Evolutionary conservation across 2,888 invertebrate species (phyloP).

Genomic region (Calliopum simillimum): DNA sequence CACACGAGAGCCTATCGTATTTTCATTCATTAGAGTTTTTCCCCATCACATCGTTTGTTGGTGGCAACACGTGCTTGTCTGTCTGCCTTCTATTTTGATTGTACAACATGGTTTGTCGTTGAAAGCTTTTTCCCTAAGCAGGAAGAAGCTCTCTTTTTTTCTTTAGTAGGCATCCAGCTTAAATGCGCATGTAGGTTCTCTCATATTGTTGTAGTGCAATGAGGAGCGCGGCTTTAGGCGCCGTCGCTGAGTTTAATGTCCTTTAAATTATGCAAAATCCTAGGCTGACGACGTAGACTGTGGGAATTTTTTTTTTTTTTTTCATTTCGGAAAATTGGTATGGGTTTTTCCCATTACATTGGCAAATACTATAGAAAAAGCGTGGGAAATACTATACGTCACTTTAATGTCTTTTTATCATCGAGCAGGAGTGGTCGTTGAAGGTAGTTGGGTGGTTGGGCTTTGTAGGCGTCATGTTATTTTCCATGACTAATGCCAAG

Average conservation of each 20-base stretch:
- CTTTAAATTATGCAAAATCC: neutral
- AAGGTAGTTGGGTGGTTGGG: constrained; percentile 40
- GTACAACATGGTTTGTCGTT: too few species aligned
- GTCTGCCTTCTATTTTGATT: too few species aligned
- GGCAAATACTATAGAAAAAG: constrained; percentile 33
- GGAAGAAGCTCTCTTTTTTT: neutral
- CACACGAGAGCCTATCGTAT: constrained; percentile 1
- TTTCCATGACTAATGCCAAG: constrained; percentile 56
- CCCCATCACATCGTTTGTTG: too few species aligned
- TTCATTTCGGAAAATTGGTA: neutral
- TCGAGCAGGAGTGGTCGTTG: constrained; percentile 19
- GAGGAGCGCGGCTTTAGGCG: neutral
- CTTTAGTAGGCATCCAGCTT: constrained; percentile 5
- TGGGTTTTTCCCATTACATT: neutral
- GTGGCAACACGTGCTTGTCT: too few species aligned
- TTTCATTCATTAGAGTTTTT: constrained; percentile 21
- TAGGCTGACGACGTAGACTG: neutral
- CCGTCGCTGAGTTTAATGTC: constrained; percentile 14
- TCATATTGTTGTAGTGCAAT: neutral
- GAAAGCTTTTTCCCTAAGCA: neutral
- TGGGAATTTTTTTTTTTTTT: neutral
- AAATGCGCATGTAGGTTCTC: constrained; percentile 41
- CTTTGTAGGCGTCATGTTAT: constrained; percentile 34
- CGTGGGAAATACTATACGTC: constrained; percentile 45
- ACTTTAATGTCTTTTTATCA: constrained; percentile 38